Evolutionary conservation across 2,113 vertebrate species (phyloP), one percentile per base, ranked within the genome.

Genomic region (Parotia lawesii): DNA sequence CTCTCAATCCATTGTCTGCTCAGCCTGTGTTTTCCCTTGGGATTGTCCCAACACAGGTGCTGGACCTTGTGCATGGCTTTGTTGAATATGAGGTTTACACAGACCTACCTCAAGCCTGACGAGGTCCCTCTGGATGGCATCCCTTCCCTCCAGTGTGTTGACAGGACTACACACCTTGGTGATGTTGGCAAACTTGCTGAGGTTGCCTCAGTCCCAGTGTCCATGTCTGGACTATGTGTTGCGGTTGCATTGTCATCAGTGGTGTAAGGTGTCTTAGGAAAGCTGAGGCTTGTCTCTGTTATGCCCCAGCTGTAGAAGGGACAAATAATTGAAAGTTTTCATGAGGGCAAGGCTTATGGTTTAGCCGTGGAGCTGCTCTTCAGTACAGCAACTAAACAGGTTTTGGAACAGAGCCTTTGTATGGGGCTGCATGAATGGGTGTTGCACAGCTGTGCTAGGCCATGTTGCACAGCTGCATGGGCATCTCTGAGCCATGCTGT

Each of bases 401-500:
- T 92, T 90, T 87, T 61, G 51, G 42, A 84, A 3, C 0, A 4
- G 28, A 18, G 10, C 12, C 19, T 62, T 80, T 54, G 53, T 23
- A 7, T 5, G n/a, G 65, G 45, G 6, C 56, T 24, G 29, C 40
- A 6, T 5, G 22, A 47, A 10, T 0, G 0, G 16, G 4, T 15
- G 23, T 73, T 54, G 29, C 6, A 1, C 10, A 31, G 74, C 47
- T 64, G 31, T 29, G 31, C 45, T 50, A 6, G 40, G 7, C 44
- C 27, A 33, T 0, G 0, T 8, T 29, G 33, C 51, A 24, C 15
- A 19, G 0, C 48, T 51, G 40, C 51, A 4, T 0, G 0, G 29
- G 20, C 35, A 37, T 13, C 38, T 56, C 51, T 40, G 16, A 10
- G 18, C 62, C 6, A 0, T 0, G 1, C 69, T n/a, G 0, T 23